Evolutionary conservation across 2,797 vertebrate species (phyloP).

Genomic region (Danio albolineatus): DNA sequence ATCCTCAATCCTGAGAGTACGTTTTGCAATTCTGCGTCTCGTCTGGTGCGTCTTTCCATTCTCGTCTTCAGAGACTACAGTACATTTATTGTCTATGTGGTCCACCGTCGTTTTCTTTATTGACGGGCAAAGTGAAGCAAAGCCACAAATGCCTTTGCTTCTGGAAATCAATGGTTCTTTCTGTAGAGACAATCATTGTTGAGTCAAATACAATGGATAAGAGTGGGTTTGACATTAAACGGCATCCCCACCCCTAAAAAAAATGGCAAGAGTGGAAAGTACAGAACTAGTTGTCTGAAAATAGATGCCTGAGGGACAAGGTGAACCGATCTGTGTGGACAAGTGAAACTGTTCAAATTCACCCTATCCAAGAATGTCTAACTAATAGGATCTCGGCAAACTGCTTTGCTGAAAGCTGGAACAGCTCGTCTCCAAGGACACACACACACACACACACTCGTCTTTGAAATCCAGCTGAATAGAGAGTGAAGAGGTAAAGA

Average conservation of each 20-base stretch:
- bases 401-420: conserved; percentile 44
- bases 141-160: background rate
- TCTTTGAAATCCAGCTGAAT: conserved; percentile 49
- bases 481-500: conserved; percentile 27
- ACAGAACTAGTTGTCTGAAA: conserved; percentile 38
- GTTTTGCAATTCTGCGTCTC: conserved; percentile 12
- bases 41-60: conserved; percentile 2
- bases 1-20: conserved; percentile 13
- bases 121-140: conserved; percentile 19
- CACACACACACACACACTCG: conserved; percentile 24
- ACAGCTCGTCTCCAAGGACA: conserved; percentile 51
- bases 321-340: conserved; percentile 53
- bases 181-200: conserved; percentile 19
- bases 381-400: conserved; percentile 58
- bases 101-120: conserved; percentile 16
- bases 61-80: background rate
- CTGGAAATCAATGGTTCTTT: too few relatives aligned
- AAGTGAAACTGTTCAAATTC: conserved; percentile 54
- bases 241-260: background rate
- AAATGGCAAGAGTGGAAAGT: conserved; percentile 33
- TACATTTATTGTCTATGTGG: background rate
- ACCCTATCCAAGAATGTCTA: conserved; percentile 51
- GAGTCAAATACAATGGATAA: conserved; percentile 17
- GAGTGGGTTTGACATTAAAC: conserved; percentile 41
- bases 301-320: conserved; percentile 40